Conservation (phyloP, 2,888 invertebrate genomes). For the Drepana falcataria region DNA sequence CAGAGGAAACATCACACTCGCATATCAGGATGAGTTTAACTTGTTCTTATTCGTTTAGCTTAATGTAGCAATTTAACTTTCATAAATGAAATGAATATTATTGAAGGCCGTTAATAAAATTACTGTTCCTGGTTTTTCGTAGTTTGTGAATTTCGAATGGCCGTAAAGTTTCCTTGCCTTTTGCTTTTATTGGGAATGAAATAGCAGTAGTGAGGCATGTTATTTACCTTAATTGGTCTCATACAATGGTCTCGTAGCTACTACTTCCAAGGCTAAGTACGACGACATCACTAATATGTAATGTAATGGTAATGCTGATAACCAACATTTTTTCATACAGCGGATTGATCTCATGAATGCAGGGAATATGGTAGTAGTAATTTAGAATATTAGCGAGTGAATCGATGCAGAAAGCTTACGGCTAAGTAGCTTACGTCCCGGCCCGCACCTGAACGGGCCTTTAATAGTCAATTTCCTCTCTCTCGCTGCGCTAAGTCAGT, state of each 20-base stretch:
- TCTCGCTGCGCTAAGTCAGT: background rate
- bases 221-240: background rate
- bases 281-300: no score
- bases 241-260: no score
- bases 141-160: background rate
- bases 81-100: background rate
- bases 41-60: no score
- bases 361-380: no score
- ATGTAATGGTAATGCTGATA: no score
- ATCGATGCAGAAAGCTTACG: background rate
- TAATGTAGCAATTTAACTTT: no score
- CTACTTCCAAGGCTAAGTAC: no score
- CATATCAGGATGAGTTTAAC: no score
- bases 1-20: no score
- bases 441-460: background rate
- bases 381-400: background rate
- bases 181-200: background rate
- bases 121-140: background rate
- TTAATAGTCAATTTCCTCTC: background rate
- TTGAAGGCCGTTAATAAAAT: background rate
- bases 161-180: background rate
- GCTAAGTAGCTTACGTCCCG: background rate
- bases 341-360: no score
- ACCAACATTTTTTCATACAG: no score
- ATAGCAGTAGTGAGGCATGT: background rate